Percentiles rank a stretch among this genome's conserved stretches.
These are phyloP conservation scores for Argyresthia goedartella DNA, from an alignment of 2,888 invertebrate genomes.

Conservation along the genomic window DNA sequence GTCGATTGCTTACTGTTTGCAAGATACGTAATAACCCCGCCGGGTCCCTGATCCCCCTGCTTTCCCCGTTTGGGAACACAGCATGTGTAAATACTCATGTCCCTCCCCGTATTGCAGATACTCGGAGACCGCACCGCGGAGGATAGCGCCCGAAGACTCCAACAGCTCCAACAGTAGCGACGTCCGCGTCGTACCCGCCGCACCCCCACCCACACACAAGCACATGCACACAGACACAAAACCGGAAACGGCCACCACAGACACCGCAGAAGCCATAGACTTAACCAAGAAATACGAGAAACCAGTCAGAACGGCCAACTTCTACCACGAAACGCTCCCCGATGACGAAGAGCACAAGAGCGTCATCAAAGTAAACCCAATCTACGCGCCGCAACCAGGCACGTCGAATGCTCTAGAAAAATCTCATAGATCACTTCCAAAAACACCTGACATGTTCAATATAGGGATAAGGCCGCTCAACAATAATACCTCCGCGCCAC, in stretches of 20 bases:
- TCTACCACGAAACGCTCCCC: slow-evolving; percentile 53
- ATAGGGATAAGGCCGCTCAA: slow-evolving; percentile 1
- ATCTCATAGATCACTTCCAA: slow-evolving; percentile 33
- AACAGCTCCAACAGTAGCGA: slow-evolving; percentile 48
- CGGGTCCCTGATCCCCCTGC: no score
- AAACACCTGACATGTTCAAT: slow-evolving; percentile 13
- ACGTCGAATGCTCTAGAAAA: slow-evolving; percentile 33
- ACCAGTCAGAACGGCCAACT: slow-evolving; percentile 43
- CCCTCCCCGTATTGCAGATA: no score
- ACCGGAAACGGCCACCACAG: slow-evolving; percentile 31
- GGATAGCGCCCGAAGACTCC: slow-evolving; percentile 47
- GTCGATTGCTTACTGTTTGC: no score
- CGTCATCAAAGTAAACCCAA: slow-evolving; percentile 52
- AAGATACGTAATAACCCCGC: no score
- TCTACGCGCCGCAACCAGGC: slow-evolving; percentile 53
- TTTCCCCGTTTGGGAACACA: no score
- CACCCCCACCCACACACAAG: slow-evolving; percentile 18
- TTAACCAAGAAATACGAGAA: slow-evolving; percentile 36
- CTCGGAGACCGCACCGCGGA: slow-evolving; percentile 22
- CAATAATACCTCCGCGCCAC: slow-evolving; percentile 17
- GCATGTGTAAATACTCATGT: no score
- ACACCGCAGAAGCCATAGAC: slow-evolving; percentile 41
- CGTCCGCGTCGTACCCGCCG: slow-evolving; percentile 19
- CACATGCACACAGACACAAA: slow-evolving; percentile 28
- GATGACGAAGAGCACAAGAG: slow-evolving; percentile 40